Base-by-base conservation (phyloP, 2,113 vertebrate genomes). In the Pungitius pungitius region DNA sequence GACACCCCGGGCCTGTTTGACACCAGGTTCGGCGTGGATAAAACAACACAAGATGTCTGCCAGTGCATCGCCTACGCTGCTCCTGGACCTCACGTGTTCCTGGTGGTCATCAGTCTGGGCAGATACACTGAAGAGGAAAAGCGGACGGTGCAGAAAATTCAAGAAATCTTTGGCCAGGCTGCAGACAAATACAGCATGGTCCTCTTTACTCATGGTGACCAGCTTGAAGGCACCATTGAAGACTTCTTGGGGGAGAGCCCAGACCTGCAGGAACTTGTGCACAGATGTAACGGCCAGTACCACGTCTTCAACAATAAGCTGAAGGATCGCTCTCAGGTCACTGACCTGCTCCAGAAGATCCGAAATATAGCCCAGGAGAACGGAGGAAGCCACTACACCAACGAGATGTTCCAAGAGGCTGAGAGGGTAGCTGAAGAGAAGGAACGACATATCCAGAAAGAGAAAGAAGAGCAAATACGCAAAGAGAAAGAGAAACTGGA, bases 41-140 rank as follows among this genome's bases (percentile, higher is more conserved):
- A 10, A 49, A 62, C 55, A 27, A 8, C 20, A 6, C 15, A 13
- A 52, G 57, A 72, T 7, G 0, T 72, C 2, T 10, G 2, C 42
- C 26, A 62, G 33, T 71, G 69, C 69, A 39, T 71, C 55, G 1
- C 20, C 11, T 63, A 12, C 1, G 9, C 51, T 47, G 6, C 65
- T 47, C 75, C 74, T 77, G 74, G 74, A 27, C 74, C 75, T 9
- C 75, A 77, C 12, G 70, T n/a, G n/a, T n/a, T n/a, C n/a, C n/a
- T n/a, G n/a, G n/a, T n/a, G n/a, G n/a, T n/a, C n/a, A n/a, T n/a
- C 39, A 20, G 0, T 13, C 55, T 72, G 47, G 63, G 14, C 10
- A 57, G 58, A 65, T 71, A 8, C 67, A 65, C 75, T 4, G 18
- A 13, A 0, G 67, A 71, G 5, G 51, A 69, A 2, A 76, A 59